Evolutionary conservation across 2,888 invertebrate species (phyloP), one percentile per base, ranked within the genome.

Genomic region (Ectropis crepuscularia): DNA sequence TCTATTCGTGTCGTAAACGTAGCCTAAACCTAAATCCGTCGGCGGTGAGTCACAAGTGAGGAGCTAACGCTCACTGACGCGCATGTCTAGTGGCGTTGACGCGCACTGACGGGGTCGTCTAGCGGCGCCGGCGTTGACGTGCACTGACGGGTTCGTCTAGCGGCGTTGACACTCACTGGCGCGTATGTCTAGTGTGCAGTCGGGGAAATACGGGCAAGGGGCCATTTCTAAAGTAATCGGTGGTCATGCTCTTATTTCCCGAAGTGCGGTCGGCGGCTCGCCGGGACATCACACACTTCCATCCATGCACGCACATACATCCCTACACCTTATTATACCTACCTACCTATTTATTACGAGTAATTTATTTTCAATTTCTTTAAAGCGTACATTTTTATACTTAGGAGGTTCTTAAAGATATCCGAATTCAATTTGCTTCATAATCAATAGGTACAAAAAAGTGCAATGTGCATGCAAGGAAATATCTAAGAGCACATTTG

Each of bases 351-450:
- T 83, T 86, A 80, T 89, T 88, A 89, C 80, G 84, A 88, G 80
- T 90, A 86, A 86, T 82, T 90, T 90, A 88, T 86, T 71, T 64
- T 83, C 85, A 88, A 90, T 90, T 90, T 92, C 90, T 87, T 92
- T 92, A 92, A 92, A 92, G 92, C 92, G 92, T 92, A 92, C 90
- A 91, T 90, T 92, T 86, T 92, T 91, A 91, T 92, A 83, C 88
- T 91, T 90, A 89, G 85, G 85, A 90, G 87, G 86, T 89, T 82
- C 90, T 89, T 89, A 90, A 80, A 82, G 85, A 86, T 85, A 86
- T 86, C 74, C 74, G 81, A 83, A 81, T 84, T 83, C 83, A 81
- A 78, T 75, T 74, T 76, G 81, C 71, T 62, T 79, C 74, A 77
- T 74, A 86, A 82, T 84, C 74, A 79, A 84, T 78, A 80, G 77